Evolutionary conservation across 2,888 invertebrate species (phyloP).

Genomic region (Andrena flavipes): DNA sequence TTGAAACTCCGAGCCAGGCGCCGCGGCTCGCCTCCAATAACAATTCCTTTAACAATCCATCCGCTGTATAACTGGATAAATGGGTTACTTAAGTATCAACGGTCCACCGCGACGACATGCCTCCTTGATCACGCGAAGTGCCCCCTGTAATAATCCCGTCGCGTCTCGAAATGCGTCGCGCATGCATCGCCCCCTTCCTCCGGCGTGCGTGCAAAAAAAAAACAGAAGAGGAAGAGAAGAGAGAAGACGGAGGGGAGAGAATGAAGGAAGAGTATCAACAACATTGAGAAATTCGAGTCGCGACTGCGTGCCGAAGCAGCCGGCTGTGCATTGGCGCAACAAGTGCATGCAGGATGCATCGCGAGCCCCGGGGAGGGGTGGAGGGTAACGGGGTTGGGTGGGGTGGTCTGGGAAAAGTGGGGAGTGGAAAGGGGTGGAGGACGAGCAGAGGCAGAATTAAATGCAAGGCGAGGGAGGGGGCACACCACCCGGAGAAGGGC

Average conservation of each 20-base stretch:
- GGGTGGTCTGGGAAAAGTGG: conserved; percentile 60
- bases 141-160: conserved; percentile 41
- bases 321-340: conserved; percentile 78
- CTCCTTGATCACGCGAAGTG: background rate
- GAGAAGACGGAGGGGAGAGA: background rate
- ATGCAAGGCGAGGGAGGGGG: conserved; percentile 75
- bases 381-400: conserved; percentile 50
- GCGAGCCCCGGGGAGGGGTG: conserved; percentile 29
- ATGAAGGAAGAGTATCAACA: conserved; percentile 37
- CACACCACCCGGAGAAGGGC: conserved; percentile 72
- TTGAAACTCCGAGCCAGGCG: too few relatives aligned
- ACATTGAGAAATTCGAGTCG: conserved; percentile 64
- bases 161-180: conserved; percentile 37
- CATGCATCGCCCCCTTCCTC: conserved; percentile 7
- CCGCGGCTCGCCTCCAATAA: too few relatives aligned
- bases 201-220: background rate
- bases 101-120: conserved; percentile 6
- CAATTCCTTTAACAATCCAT: too few relatives aligned
- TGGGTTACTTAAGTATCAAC: conserved; percentile 10
- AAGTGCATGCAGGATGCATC: conserved; percentile 80
- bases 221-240: background rate
- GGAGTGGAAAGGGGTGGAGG: conserved; percentile 68
- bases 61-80: conserved; percentile 5
- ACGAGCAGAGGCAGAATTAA: conserved; percentile 70
- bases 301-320: conserved; percentile 60